These are phyloP conservation scores for Fregetta grallaria DNA, from an alignment of 2,113 vertebrate genomes.

Conservation along the genomic window DNA sequence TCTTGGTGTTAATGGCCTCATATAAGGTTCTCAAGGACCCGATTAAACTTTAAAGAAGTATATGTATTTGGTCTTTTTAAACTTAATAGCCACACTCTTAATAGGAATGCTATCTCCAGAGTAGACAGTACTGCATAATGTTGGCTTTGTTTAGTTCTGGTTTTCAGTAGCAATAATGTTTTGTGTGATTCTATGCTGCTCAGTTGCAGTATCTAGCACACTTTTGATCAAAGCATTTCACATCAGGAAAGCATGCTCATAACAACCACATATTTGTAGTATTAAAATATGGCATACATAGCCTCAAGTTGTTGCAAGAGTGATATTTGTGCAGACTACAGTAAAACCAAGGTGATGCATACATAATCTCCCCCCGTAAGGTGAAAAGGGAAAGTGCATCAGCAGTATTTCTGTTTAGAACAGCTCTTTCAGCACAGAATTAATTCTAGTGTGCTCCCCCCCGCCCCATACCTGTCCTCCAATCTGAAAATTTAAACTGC, in stretches of 20 bases:
- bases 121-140: neutral
- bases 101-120: neutral
- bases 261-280: neutral
- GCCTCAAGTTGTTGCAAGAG: neutral
- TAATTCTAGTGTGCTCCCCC: neutral
- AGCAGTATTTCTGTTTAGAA: slow-evolving; percentile 58
- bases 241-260: neutral
- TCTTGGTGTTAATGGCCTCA: slow-evolving; percentile 36
- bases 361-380: neutral
- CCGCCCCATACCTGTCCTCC: neutral
- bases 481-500: slow-evolving; percentile 33
- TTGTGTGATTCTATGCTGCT: neutral
- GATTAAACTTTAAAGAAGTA: slow-evolving; percentile 51
- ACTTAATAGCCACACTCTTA: slow-evolving; percentile 17
- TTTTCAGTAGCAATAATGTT: neutral
- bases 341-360: slow-evolving; percentile 5
- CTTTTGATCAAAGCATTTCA: slow-evolving; percentile 16
- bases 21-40: slow-evolving; percentile 47
- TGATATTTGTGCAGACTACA: neutral
- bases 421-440: slow-evolving; percentile 29
- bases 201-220: neutral
- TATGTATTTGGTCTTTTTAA: slow-evolving; percentile 14
- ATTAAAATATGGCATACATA: neutral
- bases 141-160: neutral
- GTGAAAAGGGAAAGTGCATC: slow-evolving; percentile 17